A percentile compares a stretch with the other conserved stretches of the same genome.
These are phyloP conservation scores for Serilophus lunatus DNA, from an alignment of 2,113 vertebrate genomes.

Conservation along the genomic window DNA sequence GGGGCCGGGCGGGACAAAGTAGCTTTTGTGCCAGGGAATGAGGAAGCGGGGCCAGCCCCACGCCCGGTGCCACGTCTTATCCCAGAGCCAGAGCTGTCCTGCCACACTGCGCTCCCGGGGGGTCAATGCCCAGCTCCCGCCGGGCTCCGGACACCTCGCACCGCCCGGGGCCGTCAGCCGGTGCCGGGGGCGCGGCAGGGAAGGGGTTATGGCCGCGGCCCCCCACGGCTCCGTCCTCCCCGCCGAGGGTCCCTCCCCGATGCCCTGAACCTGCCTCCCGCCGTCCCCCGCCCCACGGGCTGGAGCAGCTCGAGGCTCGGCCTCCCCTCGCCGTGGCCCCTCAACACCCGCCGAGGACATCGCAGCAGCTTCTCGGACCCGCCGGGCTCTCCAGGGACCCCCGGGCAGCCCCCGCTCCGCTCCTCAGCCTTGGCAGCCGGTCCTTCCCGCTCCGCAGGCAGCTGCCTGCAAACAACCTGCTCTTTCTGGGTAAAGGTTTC, in stretches of 20 bases:
- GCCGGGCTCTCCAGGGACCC: not conserved
- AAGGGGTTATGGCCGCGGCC: not conserved
- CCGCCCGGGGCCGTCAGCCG: rapidly evolving
- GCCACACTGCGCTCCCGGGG: not conserved
- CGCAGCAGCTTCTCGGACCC: not conserved
- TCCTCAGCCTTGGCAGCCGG: not conserved
- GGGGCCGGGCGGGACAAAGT: not conserved
- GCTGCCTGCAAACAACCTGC: not conserved
- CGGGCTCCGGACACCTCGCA: rapidly evolving
- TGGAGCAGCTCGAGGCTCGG: not conserved
- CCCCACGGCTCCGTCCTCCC: not conserved
- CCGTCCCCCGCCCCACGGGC: not conserved
- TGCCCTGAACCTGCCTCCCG: not conserved
- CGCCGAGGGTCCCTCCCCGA: not conserved
- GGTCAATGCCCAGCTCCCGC: not conserved
- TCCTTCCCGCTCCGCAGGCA: not conserved
- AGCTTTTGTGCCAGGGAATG: not conserved
- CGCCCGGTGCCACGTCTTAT: not conserved
- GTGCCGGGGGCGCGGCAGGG: not conserved
- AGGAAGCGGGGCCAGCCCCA: not conserved
- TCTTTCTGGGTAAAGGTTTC: not conserved
- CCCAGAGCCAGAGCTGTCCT: rapidly evolving
- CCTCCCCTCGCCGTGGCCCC: not conserved
- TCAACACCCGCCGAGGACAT: rapidly evolving
- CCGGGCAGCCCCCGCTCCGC: not conserved